Percentiles rank a stretch among this genome's conserved stretches.
Conservation (phyloP, 2,797 vertebrate species). For the Channallabes apus region DNA sequence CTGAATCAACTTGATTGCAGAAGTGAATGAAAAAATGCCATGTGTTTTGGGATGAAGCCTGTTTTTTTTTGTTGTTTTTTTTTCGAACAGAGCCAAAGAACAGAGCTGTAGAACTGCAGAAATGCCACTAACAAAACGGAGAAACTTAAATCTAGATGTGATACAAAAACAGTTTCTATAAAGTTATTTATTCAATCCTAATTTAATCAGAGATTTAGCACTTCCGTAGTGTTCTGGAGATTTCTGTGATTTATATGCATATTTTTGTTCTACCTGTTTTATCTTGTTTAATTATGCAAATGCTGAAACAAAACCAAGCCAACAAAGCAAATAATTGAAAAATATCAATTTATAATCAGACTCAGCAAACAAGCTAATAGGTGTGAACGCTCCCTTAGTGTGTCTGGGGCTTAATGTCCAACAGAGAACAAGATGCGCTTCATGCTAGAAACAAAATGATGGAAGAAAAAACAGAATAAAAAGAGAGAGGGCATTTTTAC, state of each 20-base stretch:
- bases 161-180: background rate
- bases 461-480: background rate
- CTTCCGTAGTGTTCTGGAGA: background rate
- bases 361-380: background rate
- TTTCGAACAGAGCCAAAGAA: background rate
- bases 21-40: background rate
- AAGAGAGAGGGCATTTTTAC: background rate
- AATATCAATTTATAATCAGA: constrained; percentile 1
- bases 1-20: background rate
- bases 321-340: background rate
- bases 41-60: background rate
- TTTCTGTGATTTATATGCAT: background rate
- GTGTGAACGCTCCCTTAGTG: background rate
- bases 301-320: background rate
- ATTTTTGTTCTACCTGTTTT: background rate
- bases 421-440: background rate
- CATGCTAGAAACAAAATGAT: constrained; percentile 2
- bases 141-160: background rate
- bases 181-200: background rate
- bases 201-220: background rate
- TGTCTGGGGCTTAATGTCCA: background rate
- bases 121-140: background rate
- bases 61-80: background rate
- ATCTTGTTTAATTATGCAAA: background rate
- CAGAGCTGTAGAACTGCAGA: background rate